A percentile compares a stretch with the other conserved stretches of the same genome.
Evolutionary conservation across 2,888 invertebrate genomes (phyloP).

Genomic region (Drosophila hawaiiensis): DNA sequence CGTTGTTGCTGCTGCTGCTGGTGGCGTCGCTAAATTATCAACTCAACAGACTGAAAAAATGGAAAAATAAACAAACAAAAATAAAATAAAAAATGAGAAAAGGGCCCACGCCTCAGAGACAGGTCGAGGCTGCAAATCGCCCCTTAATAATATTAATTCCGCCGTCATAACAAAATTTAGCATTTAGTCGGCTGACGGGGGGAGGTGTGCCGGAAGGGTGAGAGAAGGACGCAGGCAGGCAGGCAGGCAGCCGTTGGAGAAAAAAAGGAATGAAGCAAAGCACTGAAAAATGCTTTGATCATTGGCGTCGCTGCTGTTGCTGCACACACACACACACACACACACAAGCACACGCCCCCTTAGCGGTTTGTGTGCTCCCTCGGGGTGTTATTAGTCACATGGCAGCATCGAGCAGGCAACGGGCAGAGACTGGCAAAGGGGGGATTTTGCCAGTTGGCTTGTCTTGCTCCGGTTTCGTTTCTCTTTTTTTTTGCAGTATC

Average conservation of each 20-base stretch:
- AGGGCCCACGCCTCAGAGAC: slow-evolving; percentile 21
- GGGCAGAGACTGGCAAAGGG: slow-evolving; percentile 18
- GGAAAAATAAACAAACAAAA: slow-evolving; percentile 10
- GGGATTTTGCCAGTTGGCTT: slow-evolving; percentile 51
- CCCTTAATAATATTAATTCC: slow-evolving; percentile 81
- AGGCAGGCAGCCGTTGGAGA: slow-evolving; percentile 4
- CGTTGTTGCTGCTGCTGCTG: slow-evolving; percentile 32
- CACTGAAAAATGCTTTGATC: slow-evolving; percentile 73
- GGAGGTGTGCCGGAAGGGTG: background rate
- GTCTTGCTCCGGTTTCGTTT: slow-evolving; percentile 54
- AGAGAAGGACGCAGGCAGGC: background rate
- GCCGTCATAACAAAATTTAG: slow-evolving; percentile 78
- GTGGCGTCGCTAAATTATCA: slow-evolving; percentile 75
- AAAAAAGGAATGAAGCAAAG: slow-evolving; percentile 47
- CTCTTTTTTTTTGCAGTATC: slow-evolving; percentile 51
- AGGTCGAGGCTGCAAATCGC: slow-evolving; percentile 61
- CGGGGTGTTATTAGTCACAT: slow-evolving; percentile 83
- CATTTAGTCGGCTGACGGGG: slow-evolving; percentile 16
- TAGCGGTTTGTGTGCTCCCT: slow-evolving; percentile 62
- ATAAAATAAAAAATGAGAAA: slow-evolving; percentile 10
- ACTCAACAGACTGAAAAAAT: slow-evolving; percentile 53
- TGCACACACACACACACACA: slow-evolving; percentile 1
- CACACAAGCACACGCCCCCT: slow-evolving; percentile 6
- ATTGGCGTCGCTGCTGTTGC: slow-evolving; percentile 58
- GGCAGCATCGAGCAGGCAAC: slow-evolving; percentile 37